Evolutionary conservation across 2,888 invertebrate species (phyloP), one percentile per base, ranked within the genome.

Genomic region (Agrochola circellaris): DNA sequence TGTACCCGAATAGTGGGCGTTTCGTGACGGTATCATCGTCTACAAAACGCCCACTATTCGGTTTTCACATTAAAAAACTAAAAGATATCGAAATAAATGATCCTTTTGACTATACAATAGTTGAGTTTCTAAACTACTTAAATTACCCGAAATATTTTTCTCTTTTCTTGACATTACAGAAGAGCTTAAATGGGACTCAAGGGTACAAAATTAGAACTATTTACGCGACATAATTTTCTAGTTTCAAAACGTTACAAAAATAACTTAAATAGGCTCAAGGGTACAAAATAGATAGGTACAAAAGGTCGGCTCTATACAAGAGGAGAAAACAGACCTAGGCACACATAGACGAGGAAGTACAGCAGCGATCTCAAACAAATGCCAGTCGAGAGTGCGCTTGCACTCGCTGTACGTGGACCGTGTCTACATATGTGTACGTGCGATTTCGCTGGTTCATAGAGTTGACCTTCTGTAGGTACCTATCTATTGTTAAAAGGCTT

Each of bases 171-270:
- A 38, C 9, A 38, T 38, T 38, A 38, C 9, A 38, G 38, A 38
- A 38, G 0, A 38, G 8, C 38, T 38, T 9, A 38, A 38, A 38
- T 38, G 38, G 38, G 38, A 38, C 38, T 38, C 9, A 9, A 38
- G 9, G 9, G 38, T 9, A 38, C 38, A 38, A 38, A 38, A 38
- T 38, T 11, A 42, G 42, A 42, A 42, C 42, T 42, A 42, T 11
- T 42, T 42, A 42, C 2, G 11, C 42, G 11, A 42, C 11, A 42
- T 42, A 42, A 11, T 42, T 42, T 11, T 48, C 48, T 51, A 51
- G 42, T 77, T 66, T 26, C 23, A 51, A 51, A 67, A 45, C 45
- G 45, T 60, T 11, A 34, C 42, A 23, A 3, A 75, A 75, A 48
- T 48, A 71, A 17, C 75, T 34, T 38, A 15, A 61, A 60, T 60